phyloP scores from a whole-genome alignment of 2,113 vertebrate species.

The Lagopus leucura region DNA sequence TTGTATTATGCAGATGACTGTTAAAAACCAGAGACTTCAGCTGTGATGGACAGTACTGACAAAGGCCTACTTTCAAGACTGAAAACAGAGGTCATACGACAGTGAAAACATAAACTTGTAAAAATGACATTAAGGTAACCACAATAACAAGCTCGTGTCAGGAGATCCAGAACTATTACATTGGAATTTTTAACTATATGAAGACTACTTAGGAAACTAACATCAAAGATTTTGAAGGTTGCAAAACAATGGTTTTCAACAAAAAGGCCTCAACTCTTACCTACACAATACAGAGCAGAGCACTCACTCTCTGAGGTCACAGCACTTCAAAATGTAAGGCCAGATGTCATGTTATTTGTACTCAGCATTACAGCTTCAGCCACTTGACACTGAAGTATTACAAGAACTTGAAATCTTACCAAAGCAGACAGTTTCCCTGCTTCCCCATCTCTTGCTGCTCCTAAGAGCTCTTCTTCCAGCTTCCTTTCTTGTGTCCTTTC shows the following conservation, averaged over 20 bases:
- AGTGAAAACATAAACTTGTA: background rate
- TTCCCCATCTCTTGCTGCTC: constrained; percentile 88
- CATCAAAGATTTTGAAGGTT: background rate
- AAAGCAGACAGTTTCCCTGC: constrained; percentile 79
- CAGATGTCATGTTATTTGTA: background rate
- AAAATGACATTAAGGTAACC: background rate
- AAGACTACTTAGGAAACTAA: background rate
- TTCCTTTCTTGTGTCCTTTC: constrained; percentile 88
- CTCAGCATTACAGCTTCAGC: background rate
- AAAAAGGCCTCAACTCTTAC: background rate
- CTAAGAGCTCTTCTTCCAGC: constrained; percentile 85
- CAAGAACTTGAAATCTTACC: constrained; percentile 74
- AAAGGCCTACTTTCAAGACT: background rate
- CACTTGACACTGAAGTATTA: background rate
- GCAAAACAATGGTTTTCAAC: background rate
- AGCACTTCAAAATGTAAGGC: background rate
- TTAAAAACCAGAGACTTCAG: background rate
- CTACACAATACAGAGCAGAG: fast-evolving
- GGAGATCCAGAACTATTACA: background rate
- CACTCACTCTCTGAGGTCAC: background rate
- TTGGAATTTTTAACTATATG: background rate
- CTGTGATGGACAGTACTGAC: fast-evolving
- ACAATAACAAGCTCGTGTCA: background rate
- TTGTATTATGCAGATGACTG: fast-evolving
- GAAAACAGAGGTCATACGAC: background rate